These are phyloP conservation scores for Escarpia spicata DNA, from an alignment of 2,888 invertebrate species.

Conservation along the genomic window DNA sequence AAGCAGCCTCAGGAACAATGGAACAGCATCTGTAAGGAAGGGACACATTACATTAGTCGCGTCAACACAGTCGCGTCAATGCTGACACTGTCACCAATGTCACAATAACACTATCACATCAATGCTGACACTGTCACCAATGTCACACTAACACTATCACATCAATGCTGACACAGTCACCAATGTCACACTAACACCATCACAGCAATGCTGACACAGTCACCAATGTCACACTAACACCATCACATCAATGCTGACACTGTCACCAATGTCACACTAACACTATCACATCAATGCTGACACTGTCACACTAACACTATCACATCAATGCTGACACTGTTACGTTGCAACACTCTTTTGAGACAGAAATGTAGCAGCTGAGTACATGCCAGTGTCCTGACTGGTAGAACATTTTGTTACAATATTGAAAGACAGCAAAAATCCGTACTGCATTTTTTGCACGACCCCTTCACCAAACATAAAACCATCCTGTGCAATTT, in stretches of 20 bases:
- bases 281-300: neutral
- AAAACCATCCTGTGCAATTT: too few relatives aligned
- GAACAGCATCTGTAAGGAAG: constrained; percentile 82
- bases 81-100: neutral
- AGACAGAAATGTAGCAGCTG: too few relatives aligned
- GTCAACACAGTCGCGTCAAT: neutral
- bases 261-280: neutral
- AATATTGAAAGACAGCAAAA: too few relatives aligned
- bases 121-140: neutral
- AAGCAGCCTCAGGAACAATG: constrained; percentile 89
- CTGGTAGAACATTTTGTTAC: too few relatives aligned
- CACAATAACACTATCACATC: neutral
- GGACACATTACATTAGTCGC: neutral
- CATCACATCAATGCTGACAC: neutral
- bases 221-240: too few relatives aligned
- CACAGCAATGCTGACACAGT: neutral
- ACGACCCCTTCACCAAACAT: too few relatives aligned
- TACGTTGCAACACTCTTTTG: too few relatives aligned
- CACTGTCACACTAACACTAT: neutral
- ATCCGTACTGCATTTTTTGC: too few relatives aligned
- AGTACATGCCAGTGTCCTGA: too few relatives aligned
- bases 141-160: neutral
- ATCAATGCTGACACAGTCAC: neutral
- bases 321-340: too few relatives aligned
- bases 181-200: neutral